Evolutionary conservation across 2,797 vertebrate genomes (phyloP).

Genomic region (Megaceryle alcyon): DNA sequence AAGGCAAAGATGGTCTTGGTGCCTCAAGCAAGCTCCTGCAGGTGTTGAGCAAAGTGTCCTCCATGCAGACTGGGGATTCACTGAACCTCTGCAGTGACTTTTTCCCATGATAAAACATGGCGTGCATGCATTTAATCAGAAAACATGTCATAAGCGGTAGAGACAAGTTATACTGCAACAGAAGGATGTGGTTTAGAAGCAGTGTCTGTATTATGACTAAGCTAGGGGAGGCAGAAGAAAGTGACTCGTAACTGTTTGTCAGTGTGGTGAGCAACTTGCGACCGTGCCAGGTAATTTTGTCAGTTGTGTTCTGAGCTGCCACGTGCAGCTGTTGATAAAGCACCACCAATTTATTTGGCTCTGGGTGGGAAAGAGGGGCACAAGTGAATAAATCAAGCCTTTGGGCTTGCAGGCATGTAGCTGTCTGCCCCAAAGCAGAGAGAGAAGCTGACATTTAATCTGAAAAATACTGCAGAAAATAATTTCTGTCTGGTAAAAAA

Average conservation of each 20-base stretch:
- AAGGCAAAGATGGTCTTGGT: not conserved
- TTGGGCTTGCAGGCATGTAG: not conserved
- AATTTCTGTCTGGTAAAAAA: constrained; percentile 13
- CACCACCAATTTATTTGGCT: not conserved
- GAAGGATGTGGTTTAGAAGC: constrained; percentile 61
- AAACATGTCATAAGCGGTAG: not conserved
- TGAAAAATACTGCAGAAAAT: constrained; percentile 9
- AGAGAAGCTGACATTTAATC: not conserved
- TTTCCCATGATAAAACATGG: fast-evolving
- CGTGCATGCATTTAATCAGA: not conserved
- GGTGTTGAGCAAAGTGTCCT: not conserved
- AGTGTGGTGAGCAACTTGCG: not conserved
- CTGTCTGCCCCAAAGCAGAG: not conserved
- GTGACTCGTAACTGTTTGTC: constrained; percentile 53
- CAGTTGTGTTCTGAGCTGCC: not conserved
- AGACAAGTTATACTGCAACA: constrained; percentile 5
- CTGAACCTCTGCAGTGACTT: fast-evolving
- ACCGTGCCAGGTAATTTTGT: constrained; percentile 14
- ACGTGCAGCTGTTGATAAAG: not conserved
- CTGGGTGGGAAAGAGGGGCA: not conserved
- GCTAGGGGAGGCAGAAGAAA: constrained; percentile 43
- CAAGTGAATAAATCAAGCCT: not conserved
- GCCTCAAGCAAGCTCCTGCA: not conserved
- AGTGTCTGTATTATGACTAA: constrained; percentile 1
- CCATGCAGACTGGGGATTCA: not conserved